Evolutionary conservation across 1,140 invertebrate genomes (phyloP).

Genomic region (Chironomus tepperi): DNA sequence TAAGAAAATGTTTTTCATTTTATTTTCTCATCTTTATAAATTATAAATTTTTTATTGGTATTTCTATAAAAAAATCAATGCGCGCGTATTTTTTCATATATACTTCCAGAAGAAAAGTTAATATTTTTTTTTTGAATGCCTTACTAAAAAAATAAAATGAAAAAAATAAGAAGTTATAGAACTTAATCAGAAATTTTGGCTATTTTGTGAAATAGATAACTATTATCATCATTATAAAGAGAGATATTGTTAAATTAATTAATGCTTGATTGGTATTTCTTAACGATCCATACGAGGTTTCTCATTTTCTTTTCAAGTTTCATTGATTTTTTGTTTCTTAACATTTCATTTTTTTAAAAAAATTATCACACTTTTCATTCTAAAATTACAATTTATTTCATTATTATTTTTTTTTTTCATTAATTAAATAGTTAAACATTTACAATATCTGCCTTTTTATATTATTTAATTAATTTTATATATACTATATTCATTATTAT

Average conservation of each 20-base stretch:
- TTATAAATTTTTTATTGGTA: not conserved
- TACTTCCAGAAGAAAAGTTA: not conserved
- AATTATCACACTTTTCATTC: not conserved
- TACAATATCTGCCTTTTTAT: conserved; percentile 2
- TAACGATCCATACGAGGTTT: conserved; percentile 4
- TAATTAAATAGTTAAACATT: conserved; percentile 15
- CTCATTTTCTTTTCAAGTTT: conserved; percentile 13
- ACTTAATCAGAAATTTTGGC: not conserved
- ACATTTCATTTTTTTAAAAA: conserved; percentile 6
- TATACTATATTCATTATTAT: not conserved
- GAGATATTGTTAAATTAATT: not conserved
- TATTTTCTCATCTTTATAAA: conserved; percentile 4
- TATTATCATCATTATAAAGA: not conserved
- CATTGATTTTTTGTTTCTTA: conserved; percentile 7
- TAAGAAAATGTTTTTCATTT: not conserved
- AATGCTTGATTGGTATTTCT: not conserved
- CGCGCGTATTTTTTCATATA: not conserved
- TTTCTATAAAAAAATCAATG: not conserved
- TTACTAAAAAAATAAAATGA: not conserved
- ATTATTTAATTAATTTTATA: not conserved
- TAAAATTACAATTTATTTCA: not conserved
- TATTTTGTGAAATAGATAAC: not conserved
- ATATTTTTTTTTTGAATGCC: no score
- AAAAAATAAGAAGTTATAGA: not conserved
- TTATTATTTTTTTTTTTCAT: not conserved